Percentiles rank a stretch among this genome's conserved stretches.
phyloP scores from a whole-genome alignment of 2,113 vertebrate species.

The Dolichotis patagonum region DNA sequence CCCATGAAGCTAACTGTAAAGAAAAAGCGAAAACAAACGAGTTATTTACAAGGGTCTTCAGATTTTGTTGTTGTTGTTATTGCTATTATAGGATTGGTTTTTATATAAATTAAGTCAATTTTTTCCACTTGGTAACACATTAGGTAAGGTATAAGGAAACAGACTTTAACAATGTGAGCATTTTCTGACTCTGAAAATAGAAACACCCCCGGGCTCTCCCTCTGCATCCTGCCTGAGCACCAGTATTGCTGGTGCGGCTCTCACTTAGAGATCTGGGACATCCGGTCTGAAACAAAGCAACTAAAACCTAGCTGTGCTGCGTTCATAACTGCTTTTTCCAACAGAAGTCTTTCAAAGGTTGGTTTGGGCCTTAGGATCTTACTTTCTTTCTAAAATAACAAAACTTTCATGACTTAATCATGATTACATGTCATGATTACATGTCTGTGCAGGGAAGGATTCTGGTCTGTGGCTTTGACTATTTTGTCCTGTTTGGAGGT shows the following conservation, averaged over 20 bases:
- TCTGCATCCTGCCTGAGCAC: background rate
- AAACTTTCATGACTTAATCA: slow-evolving; percentile 45
- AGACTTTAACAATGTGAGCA: background rate
- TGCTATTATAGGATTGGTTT: background rate
- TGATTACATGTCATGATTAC: background rate
- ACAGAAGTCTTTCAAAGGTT: slow-evolving; percentile 24
- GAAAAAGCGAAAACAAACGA: background rate
- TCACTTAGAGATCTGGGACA: background rate
- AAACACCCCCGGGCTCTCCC: too few relatives aligned
- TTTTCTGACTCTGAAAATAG: background rate
- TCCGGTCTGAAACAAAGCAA: background rate
- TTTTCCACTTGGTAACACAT: background rate
- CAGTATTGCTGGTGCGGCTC: fast-evolving
- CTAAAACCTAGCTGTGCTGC: background rate
- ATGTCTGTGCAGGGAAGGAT: background rate
- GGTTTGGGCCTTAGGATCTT: slow-evolving; percentile 36
- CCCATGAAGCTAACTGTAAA: background rate
- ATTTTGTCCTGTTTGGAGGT: background rate
- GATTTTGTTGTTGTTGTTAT: background rate
- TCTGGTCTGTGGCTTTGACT: slow-evolving; percentile 27
- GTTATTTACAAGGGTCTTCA: background rate
- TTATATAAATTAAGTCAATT: background rate
- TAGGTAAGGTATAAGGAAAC: background rate
- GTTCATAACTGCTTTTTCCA: background rate
- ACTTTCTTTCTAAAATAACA: slow-evolving; percentile 60